Conservation (phyloP, 2,888 invertebrate species). For the Agonopterix arenella region DNA sequence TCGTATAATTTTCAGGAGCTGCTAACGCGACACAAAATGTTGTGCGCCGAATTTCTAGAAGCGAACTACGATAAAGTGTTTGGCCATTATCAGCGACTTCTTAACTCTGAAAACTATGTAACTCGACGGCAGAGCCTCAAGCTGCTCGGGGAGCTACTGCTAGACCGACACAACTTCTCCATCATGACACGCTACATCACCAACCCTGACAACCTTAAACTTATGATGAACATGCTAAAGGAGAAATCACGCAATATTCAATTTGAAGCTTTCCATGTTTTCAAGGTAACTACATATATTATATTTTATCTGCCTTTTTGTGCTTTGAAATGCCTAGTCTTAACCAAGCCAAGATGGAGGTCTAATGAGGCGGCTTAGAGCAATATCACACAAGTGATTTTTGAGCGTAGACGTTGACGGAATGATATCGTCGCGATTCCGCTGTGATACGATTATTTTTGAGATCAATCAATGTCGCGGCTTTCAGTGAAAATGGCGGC, state of each 20-base stretch:
- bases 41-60: slow-evolving; percentile 99
- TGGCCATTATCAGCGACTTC: slow-evolving; percentile 95
- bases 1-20: slow-evolving; percentile 82
- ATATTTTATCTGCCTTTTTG: no score
- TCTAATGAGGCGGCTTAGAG: no score
- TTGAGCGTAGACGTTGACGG: no score
- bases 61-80: slow-evolving; percentile 99
- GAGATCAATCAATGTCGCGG: no score
- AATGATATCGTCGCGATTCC: no score
- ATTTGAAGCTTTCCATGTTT: slow-evolving; percentile 99
- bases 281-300: slow-evolving; percentile 84
- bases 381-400: no score
- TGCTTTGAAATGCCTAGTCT: no score
- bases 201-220: slow-evolving; percentile 99
- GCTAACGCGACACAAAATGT: slow-evolving; percentile 94
- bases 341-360: no score
- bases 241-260: slow-evolving; percentile 99
- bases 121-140: slow-evolving; percentile 99
- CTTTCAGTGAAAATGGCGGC: no score
- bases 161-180: slow-evolving; percentile 99
- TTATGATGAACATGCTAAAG: slow-evolving; percentile 99
- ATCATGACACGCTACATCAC: slow-evolving; percentile 99
- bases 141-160: slow-evolving; percentile 95
- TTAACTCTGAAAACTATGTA: slow-evolving; percentile 99
- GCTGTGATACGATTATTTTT: no score